Evolutionary conservation across 2,888 invertebrate species (phyloP).

Genomic region (Platycnemis pennipes): DNA sequence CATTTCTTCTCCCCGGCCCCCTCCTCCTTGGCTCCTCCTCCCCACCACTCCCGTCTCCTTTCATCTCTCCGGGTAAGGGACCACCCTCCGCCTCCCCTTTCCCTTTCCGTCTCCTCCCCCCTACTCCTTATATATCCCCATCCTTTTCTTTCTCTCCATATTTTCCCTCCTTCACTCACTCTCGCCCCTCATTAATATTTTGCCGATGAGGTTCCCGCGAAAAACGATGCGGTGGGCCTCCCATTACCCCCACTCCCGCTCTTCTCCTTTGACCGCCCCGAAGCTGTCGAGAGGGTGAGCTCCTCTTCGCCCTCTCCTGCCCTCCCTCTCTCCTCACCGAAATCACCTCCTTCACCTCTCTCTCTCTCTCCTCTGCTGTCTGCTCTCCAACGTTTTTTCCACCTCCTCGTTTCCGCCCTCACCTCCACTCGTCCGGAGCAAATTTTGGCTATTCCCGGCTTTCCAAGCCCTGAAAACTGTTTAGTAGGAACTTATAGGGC

Average conservation of each 20-base stretch:
- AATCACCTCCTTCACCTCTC: neutral
- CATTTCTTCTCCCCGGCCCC: neutral
- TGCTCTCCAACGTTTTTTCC: neutral
- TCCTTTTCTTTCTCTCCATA: constrained; percentile 22
- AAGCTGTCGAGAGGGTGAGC: neutral
- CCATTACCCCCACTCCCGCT: constrained; percentile 14
- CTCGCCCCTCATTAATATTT: constrained; percentile 63
- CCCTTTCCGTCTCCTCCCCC: neutral
- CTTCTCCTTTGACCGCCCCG: neutral
- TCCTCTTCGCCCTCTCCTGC: neutral
- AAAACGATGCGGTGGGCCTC: constrained; percentile 65
- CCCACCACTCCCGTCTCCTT: neutral
- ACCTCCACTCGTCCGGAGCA: neutral
- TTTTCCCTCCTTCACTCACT: constrained; percentile 42
- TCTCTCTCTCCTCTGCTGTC: no score
- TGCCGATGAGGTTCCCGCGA: constrained; percentile 65
- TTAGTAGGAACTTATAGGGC: no score
- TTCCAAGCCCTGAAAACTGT: neutral
- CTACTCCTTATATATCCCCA: neutral
- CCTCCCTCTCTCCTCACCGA: neutral
- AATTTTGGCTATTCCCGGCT: neutral
- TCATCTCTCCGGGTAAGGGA: constrained; percentile 14
- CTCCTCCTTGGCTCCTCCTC: neutral
- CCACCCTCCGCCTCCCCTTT: constrained; percentile 30
- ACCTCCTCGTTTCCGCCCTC: neutral